Evolutionary conservation across 1,140 invertebrate species (phyloP).

Genomic region (Ericerus pela): DNA sequence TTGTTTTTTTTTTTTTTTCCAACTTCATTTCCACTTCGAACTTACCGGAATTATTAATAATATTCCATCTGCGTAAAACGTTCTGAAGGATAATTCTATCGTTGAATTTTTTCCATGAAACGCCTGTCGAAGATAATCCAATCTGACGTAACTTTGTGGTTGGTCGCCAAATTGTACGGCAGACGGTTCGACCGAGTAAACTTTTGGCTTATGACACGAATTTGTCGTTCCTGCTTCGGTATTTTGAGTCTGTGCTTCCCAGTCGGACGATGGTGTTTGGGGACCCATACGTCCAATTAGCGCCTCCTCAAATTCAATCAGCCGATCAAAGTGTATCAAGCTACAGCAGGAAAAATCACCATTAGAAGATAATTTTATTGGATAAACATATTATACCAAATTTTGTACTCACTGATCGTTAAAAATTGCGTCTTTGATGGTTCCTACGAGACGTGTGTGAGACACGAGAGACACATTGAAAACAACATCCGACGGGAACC

Average conservation of each 20-base stretch:
- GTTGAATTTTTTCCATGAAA: slow-evolving; percentile 50
- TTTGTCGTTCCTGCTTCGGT: slow-evolving; percentile 25
- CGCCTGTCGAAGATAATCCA: slow-evolving; percentile 44
- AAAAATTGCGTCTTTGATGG: slow-evolving; percentile 64
- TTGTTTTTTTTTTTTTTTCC: too few relatives aligned
- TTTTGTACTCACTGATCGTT: slow-evolving; percentile 49
- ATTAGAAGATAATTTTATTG: neutral
- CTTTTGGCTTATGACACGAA: slow-evolving; percentile 44
- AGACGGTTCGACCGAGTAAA: slow-evolving; percentile 58
- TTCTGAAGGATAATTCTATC: slow-evolving; percentile 67
- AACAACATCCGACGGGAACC: slow-evolving; percentile 37
- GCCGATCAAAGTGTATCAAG: slow-evolving; percentile 46
- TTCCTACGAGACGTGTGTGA: slow-evolving; percentile 43
- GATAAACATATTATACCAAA: neutral
- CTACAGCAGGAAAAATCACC: slow-evolving; percentile 29
- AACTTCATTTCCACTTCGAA: too few relatives aligned
- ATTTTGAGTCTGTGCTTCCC: slow-evolving; percentile 10
- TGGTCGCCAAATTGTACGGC: slow-evolving; percentile 76
- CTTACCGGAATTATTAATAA: slow-evolving; percentile 57
- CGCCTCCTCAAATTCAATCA: slow-evolving; percentile 47
- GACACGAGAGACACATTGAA: slow-evolving; percentile 39
- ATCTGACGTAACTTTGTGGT: slow-evolving; percentile 53
- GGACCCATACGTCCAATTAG: slow-evolving; percentile 51
- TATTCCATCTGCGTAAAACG: slow-evolving; percentile 69
- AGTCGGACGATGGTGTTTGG: slow-evolving; percentile 5